phyloP scores from a whole-genome alignment of 53 echinoderm and acorn worm species.

The Echinarachnius parma region DNA sequence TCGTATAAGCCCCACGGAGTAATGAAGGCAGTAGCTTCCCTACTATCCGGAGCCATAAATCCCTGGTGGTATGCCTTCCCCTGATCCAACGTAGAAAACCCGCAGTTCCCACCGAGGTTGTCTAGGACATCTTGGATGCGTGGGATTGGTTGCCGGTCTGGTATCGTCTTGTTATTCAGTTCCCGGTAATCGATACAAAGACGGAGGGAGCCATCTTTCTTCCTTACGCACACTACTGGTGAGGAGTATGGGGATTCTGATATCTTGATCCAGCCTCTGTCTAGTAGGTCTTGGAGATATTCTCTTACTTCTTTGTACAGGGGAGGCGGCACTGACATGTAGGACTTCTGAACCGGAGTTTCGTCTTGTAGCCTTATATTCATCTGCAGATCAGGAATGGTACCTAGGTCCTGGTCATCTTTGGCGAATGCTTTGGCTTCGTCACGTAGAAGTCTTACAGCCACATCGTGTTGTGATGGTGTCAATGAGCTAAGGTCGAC shows the following conservation, averaged over 20 bases:
- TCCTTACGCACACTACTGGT: constrained; percentile 55
- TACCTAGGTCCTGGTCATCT: background rate
- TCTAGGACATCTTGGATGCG: constrained; percentile 58
- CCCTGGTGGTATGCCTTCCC: constrained; percentile 76
- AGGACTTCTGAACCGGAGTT: constrained; percentile 33
- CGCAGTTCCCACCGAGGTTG: constrained; percentile 43
- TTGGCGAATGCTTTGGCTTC: constrained; percentile 11
- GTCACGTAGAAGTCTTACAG: constrained; percentile 20
- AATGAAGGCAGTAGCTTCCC: constrained; percentile 55
- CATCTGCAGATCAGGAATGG: constrained; percentile 9
- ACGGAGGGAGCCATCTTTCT: constrained; percentile 46
- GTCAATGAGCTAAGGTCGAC: constrained; percentile 41
- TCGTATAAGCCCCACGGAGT: constrained; percentile 66
- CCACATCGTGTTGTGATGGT: constrained; percentile 1
- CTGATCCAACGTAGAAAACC: constrained; percentile 59
- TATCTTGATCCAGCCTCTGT: constrained; percentile 52
- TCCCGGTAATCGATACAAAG: constrained; percentile 60
- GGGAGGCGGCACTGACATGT: constrained; percentile 45
- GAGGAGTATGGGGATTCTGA: constrained; percentile 59
- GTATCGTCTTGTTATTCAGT: constrained; percentile 51
- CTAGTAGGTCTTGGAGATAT: constrained; percentile 48
- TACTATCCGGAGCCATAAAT: constrained; percentile 41
- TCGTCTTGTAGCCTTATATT: constrained; percentile 37
- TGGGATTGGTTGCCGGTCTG: constrained; percentile 68
- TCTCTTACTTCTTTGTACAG: constrained; percentile 56